phyloP scores from a whole-genome alignment of 2,113 vertebrate species.

The Tenebrosternarchus preto region DNA sequence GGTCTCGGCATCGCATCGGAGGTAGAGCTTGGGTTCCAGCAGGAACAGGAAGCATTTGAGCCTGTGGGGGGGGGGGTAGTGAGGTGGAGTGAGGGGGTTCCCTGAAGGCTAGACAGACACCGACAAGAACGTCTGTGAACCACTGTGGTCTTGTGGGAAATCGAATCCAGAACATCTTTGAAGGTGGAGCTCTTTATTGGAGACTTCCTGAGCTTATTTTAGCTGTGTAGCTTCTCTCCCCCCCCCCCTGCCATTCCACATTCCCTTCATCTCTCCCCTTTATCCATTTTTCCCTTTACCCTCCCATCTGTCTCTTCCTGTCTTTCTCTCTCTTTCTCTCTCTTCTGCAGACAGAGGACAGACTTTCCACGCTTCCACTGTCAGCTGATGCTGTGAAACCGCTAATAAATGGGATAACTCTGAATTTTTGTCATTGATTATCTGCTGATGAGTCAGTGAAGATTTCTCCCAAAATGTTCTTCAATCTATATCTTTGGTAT shows the following conservation, averaged over 20 bases:
- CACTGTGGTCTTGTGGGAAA: slow-evolving; percentile 16
- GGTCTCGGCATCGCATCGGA: not conserved
- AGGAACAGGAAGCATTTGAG: not conserved
- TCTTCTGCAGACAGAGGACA: too few species aligned
- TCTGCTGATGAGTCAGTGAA: too few species aligned
- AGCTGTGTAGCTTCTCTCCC: too few species aligned
- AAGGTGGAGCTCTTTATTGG: slow-evolving; percentile 29
- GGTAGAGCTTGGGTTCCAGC: not conserved
- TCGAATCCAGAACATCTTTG: slow-evolving; percentile 9
- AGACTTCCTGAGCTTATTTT: not conserved
- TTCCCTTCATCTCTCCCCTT: slow-evolving; percentile 1
- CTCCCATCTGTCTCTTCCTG: not conserved
- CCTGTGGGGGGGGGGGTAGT: not conserved
- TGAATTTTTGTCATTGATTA: too few species aligned
- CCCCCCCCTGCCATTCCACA: not conserved
- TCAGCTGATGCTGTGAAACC: too few species aligned
- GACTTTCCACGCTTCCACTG: too few species aligned
- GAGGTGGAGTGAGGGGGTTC: slow-evolving; percentile 14
- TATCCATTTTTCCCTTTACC: slow-evolving; percentile 15
- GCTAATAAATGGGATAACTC: too few species aligned
- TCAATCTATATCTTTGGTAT: too few species aligned
- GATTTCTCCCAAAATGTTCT: too few species aligned
- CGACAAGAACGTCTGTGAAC: not conserved
- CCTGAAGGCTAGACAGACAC: not conserved
- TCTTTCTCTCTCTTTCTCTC: not conserved